phyloP scores from a whole-genome alignment of 2,797 vertebrate genomes.

The Enoplosus armatus region DNA sequence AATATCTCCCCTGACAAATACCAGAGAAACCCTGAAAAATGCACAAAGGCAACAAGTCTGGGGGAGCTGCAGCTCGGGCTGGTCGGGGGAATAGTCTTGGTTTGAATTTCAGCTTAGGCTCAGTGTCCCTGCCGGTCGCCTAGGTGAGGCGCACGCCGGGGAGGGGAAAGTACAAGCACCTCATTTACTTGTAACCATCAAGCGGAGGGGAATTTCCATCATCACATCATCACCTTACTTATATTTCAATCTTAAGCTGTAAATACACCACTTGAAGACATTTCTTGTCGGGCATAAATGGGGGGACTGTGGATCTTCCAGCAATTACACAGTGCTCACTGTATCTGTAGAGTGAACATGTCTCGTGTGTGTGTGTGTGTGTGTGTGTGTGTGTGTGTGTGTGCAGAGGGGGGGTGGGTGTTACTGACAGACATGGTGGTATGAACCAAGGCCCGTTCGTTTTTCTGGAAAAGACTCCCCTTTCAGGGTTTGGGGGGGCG shows the following conservation, averaged over 20 bases:
- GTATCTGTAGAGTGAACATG: slow-evolving; percentile 35
- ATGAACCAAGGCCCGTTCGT: slow-evolving; percentile 53
- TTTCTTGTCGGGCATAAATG: slow-evolving; percentile 45
- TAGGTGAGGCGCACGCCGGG: slow-evolving; percentile 19
- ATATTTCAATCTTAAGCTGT: slow-evolving; percentile 51
- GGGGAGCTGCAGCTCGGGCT: slow-evolving; percentile 32
- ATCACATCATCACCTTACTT: slow-evolving; percentile 63
- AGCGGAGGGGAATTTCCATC: slow-evolving; percentile 71
- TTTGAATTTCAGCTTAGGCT: slow-evolving; percentile 34
- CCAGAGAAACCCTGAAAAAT: slow-evolving; percentile 53
- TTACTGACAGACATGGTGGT: slow-evolving; percentile 67
- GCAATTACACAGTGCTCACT: slow-evolving; percentile 60
- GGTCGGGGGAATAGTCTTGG: slow-evolving; percentile 11
- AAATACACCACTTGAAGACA: slow-evolving; percentile 42
- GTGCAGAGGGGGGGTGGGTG: not conserved
- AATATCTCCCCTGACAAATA: slow-evolving; percentile 48
- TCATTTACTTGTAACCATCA: slow-evolving; percentile 69
- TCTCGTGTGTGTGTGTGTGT: slow-evolving; percentile 12
- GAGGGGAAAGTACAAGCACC: slow-evolving; percentile 66
- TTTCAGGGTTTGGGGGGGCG: slow-evolving; percentile 48
- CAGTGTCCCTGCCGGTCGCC: slow-evolving; percentile 5
- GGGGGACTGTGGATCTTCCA: slow-evolving; percentile 48
- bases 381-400: slow-evolving; percentile 4
- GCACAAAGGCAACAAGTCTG: slow-evolving; percentile 41
- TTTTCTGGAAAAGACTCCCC: slow-evolving; percentile 63